Evolutionary conservation across 1,140 invertebrate species (phyloP), one percentile per base, ranked within the genome.

Genomic region (Drosophila truncata): DNA sequence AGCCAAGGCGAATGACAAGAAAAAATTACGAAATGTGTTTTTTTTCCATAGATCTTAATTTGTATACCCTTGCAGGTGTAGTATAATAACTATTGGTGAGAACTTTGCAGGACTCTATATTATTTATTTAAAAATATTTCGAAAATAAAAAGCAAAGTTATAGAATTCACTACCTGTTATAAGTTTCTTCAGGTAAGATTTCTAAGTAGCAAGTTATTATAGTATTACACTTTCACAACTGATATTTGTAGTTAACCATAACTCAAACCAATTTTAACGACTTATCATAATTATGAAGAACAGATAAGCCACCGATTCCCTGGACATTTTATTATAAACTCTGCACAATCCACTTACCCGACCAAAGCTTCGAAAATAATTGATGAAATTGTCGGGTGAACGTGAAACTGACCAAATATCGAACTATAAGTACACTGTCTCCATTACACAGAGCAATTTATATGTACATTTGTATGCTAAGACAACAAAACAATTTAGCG

Each of bases 401-500:
- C 64, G 57, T 57, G 58, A 41, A 49, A 75, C 42, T 54, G 37
- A 18, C 47, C 64, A 41, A 55, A 33, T 63, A 47, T 72, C 44
- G 35, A 71, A 39, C 67, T 47, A 55, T 41, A 50, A 50, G 47
- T 18, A 54, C 39, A 66, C 59, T 37, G 46, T 46, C 63, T 44
- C 54, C 27, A 5, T 16, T 42, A 41, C 27, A 18, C 29, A 33
- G 11, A 25, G 13, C 49, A 57, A 58, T 70, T 41, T 58, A 72
- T 60, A 42, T 23, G 54, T 74, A 52, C 27, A 47, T 54, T 54
- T 54, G 31, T 41, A 52, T 39, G 58, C 78, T 58, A 75, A 78
- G 70, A 69, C 78, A 88, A 88, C 85, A 81, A 80, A 90, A 84
- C 81, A 88, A 88, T 88, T 88, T 90, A 88, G 83, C 85, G 85